Evolutionary conservation across 2,113 vertebrate species (phyloP).

Genomic region (Macaca nemestrina): DNA sequence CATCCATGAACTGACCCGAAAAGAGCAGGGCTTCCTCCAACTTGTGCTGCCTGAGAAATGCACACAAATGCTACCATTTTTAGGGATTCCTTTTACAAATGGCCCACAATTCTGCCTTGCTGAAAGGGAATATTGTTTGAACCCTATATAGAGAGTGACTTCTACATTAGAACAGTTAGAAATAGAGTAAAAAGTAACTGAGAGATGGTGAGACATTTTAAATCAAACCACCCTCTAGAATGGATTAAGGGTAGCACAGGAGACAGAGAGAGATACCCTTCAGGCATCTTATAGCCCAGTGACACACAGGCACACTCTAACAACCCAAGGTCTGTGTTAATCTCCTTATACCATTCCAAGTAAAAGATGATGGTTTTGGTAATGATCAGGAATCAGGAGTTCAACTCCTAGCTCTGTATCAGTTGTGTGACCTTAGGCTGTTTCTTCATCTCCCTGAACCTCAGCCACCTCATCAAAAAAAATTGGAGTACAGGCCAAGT

Average conservation of each 20-base stretch:
- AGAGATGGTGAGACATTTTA: background rate
- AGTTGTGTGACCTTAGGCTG: background rate
- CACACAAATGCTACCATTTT: background rate
- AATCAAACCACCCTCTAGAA: slow-evolving; percentile 13
- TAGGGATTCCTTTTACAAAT: background rate
- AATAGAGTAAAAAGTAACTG: background rate
- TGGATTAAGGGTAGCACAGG: background rate
- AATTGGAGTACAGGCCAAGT: background rate
- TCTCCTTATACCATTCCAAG: background rate
- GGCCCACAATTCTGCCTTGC: background rate
- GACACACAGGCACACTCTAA: background rate
- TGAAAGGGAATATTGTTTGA: slow-evolving; percentile 14
- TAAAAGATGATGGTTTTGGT: background rate
- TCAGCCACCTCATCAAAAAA: background rate
- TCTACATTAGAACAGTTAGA: background rate
- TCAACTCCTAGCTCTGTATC: background rate
- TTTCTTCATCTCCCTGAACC: background rate
- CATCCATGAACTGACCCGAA: slow-evolving; percentile 98
- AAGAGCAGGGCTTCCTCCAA: slow-evolving; percentile 98
- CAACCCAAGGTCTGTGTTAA: background rate
- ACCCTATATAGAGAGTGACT: background rate
- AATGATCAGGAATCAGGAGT: background rate
- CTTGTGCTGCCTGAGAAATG: slow-evolving; percentile 94
- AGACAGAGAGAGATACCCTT: background rate
- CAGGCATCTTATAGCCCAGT: background rate